phyloP scores from a whole-genome alignment of 2,797 vertebrate species.

The Siniperca obscura region DNA sequence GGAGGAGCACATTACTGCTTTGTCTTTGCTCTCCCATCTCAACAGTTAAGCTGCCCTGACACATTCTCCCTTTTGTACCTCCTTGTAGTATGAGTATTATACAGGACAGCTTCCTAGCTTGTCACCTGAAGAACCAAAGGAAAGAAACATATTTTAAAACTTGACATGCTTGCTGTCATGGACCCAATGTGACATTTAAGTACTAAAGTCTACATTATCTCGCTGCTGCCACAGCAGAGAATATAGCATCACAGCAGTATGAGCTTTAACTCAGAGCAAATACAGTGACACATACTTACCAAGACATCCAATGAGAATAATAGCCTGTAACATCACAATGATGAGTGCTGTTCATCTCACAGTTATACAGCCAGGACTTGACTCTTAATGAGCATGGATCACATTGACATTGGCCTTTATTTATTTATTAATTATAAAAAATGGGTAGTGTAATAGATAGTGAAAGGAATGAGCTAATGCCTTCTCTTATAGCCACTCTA shows the following conservation, averaged over 20 bases:
- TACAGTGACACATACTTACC: constrained; percentile 50
- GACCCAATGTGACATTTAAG: constrained; percentile 70
- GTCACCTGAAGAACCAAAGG: constrained; percentile 72
- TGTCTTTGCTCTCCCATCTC: constrained; percentile 56
- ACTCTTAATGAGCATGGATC: constrained; percentile 43
- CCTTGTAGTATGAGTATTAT: constrained; percentile 45
- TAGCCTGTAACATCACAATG: constrained; percentile 15
- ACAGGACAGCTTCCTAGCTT: constrained; percentile 70
- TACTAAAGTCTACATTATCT: constrained; percentile 77
- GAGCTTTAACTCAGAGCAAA: constrained; percentile 66
- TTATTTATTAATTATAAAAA: constrained; percentile 65
- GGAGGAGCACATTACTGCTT: constrained; percentile 52
- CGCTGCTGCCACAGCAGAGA: constrained; percentile 63
- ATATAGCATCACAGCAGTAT: constrained; percentile 51
- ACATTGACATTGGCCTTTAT: constrained; percentile 45
- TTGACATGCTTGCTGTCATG: constrained; percentile 69
- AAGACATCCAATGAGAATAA: constrained; percentile 32
- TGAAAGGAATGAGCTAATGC: constrained; percentile 51
- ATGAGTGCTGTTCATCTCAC: constrained; percentile 37
- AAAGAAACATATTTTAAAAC: constrained; percentile 75
- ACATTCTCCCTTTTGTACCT: constrained; percentile 57
- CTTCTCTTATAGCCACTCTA: constrained; percentile 55
- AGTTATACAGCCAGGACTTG: constrained; percentile 19
- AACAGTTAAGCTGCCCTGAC: constrained; percentile 60
- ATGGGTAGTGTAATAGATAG: constrained; percentile 54